Conservation (phyloP, 2,888 invertebrate species). For the Rhopalosiphum nymphaeae region DNA sequence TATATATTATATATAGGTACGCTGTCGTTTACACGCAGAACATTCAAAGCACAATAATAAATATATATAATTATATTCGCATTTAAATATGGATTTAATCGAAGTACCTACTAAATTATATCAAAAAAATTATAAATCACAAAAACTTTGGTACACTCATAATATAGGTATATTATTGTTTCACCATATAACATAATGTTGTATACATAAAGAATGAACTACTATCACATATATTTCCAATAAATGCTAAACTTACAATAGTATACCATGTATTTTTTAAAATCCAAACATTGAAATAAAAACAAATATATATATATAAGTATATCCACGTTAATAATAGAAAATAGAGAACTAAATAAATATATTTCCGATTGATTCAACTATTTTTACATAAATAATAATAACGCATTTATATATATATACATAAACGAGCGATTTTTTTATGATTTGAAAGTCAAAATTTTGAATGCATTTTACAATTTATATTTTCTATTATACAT, state of each 20-base stretch:
- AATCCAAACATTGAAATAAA: not conserved
- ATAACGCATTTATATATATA: not conserved
- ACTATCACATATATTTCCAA: not conserved
- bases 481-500: not conserved
- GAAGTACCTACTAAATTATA: not conserved
- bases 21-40: constrained; percentile 15
- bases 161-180: not conserved
- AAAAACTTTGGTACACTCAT: not conserved
- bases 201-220: not conserved
- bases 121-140: not conserved
- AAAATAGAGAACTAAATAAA: not conserved
- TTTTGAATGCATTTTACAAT: not conserved
- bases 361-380: not conserved
- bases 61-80: not conserved
- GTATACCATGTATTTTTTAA: not conserved
- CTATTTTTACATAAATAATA: not conserved
- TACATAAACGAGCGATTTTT: not conserved
- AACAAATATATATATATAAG: not conserved
- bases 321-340: not conserved
- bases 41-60: not conserved
- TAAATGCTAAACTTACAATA: not conserved
- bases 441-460: not conserved
- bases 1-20: not conserved
- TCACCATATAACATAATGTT: not conserved
- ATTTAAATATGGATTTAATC: constrained; percentile 18